Evolutionary conservation across 1,140 invertebrate genomes (phyloP), one percentile per base, ranked within the genome.

Genomic region (Saxidomus purpurata): DNA sequence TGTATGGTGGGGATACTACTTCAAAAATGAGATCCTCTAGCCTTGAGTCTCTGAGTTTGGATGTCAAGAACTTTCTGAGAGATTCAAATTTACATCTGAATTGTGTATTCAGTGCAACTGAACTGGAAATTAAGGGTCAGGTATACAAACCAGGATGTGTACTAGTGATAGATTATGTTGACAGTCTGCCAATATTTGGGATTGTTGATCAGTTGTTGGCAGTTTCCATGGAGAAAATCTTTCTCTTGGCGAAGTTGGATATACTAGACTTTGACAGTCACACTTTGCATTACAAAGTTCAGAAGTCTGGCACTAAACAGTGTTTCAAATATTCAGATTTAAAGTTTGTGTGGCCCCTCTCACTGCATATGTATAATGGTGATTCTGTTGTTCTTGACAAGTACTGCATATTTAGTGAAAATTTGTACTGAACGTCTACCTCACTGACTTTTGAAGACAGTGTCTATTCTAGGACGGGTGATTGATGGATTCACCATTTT

Each of bases 321-420:
- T 38, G 34, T 28, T 17, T 38, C 6, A 71, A 38, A 9, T 71
- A 71, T 36, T 38, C 61, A 3, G 76, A 52, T 36, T 19, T 79
- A 15, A 52, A 79, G 11, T 79, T 55, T 13, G 25, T 52, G 19
- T 76, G 38, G 36, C 71, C 17, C 40, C 40, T 76, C 36, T 55
- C 43, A n/a, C 3, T 79, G 28, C 49, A 79, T 36, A 47, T 6
- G 2, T 28, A 31, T 17, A 25, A 15, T 55, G 43, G 43, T 28
- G 17, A 52, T 28, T 28, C 28, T 28, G 76, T 79, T 52, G 40
- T 79, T 22, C n/a, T 52, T 11, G 28, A 79, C 40, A 52, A 79
- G 49, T 47, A 79, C 19, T 47, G 49, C n/a, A 25, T 49, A 49
- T 79, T 79, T 34, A 55, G n/a, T 52, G 76, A 52, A 76, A 71